Conservation (phyloP, 2,888 invertebrate genomes). For the Abrostola tripartita region DNA sequence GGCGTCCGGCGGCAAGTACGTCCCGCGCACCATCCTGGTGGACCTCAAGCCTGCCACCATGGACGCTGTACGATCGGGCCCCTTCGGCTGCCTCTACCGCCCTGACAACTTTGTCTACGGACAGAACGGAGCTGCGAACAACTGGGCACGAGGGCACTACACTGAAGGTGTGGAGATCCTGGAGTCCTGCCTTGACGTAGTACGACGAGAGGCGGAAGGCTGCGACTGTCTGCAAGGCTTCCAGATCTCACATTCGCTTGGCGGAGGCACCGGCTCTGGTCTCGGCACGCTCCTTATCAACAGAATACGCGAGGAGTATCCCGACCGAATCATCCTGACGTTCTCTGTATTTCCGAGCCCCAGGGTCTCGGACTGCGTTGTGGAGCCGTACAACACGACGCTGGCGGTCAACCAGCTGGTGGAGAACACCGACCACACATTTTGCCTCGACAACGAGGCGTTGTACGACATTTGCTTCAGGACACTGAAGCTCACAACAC, state of each 20-base stretch:
- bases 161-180: slow-evolving; percentile 96
- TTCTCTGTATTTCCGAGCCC: slow-evolving; percentile 94
- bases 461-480: slow-evolving; percentile 93
- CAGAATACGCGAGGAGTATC: slow-evolving; percentile 96
- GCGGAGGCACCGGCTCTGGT: slow-evolving; percentile 86
- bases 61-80: slow-evolving; percentile 96
- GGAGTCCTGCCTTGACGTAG: slow-evolving; percentile 94
- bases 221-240: slow-evolving; percentile 97
- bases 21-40: slow-evolving; percentile 80
- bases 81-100: slow-evolving; percentile 94
- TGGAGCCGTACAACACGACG: slow-evolving; percentile 94
- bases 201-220: slow-evolving; percentile 95
- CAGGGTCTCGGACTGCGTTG: slow-evolving; percentile 91
- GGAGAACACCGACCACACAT: slow-evolving; percentile 91
- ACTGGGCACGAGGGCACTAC: slow-evolving; percentile 93
- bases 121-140: slow-evolving; percentile 81
- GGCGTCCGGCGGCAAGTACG: slow-evolving; percentile 86
- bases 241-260: slow-evolving; percentile 93
- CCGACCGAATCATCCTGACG: slow-evolving; percentile 94
- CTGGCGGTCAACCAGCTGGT: slow-evolving; percentile 94
- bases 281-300: slow-evolving; percentile 92
- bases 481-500: slow-evolving; percentile 92
- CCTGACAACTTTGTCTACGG: slow-evolving; percentile 97
- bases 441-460: slow-evolving; percentile 92
- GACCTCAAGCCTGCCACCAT: slow-evolving; percentile 88